These are phyloP conservation scores for Dryoscopus gambensis DNA, from an alignment of 2,113 vertebrate genomes.

Conservation along the genomic window DNA sequence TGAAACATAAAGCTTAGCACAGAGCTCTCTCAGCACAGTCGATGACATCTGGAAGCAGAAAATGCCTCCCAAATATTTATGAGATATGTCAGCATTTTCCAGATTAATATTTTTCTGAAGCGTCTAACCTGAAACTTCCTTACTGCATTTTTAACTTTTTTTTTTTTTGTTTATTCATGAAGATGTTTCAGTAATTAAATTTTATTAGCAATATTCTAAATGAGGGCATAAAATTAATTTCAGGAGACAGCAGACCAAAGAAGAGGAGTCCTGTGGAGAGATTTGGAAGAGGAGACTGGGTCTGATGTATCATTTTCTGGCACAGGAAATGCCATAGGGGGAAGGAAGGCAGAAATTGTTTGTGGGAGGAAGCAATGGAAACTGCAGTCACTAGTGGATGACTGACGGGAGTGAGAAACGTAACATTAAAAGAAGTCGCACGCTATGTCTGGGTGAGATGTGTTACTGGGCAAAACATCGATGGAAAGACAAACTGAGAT, in stretches of 20 bases:
- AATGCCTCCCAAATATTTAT: slow-evolving; percentile 48
- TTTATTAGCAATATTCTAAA: slow-evolving; percentile 10
- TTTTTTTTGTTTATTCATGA: neutral
- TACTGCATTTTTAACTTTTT: neutral
- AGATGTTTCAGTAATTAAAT: neutral
- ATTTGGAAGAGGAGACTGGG: neutral
- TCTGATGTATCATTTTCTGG: neutral
- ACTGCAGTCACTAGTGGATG: neutral
- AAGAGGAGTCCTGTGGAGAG: neutral
- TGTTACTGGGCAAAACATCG: neutral
- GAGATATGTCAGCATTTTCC: slow-evolving; percentile 32
- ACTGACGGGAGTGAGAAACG: neutral
- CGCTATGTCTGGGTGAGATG: neutral
- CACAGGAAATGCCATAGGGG: neutral
- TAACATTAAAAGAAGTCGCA: neutral
- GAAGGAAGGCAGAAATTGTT: neutral
- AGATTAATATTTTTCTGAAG: neutral
- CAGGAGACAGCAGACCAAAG: neutral
- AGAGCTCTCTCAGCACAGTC: neutral
- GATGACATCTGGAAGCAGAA: slow-evolving; percentile 45
- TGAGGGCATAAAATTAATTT: neutral
- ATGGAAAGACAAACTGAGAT: neutral
- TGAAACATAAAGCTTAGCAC: neutral
- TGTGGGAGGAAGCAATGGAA: neutral
- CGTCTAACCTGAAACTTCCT: slow-evolving; percentile 17